Evolutionary conservation across 1,140 invertebrate species (phyloP).

Genomic region (Elymnias hypermnestra): DNA sequence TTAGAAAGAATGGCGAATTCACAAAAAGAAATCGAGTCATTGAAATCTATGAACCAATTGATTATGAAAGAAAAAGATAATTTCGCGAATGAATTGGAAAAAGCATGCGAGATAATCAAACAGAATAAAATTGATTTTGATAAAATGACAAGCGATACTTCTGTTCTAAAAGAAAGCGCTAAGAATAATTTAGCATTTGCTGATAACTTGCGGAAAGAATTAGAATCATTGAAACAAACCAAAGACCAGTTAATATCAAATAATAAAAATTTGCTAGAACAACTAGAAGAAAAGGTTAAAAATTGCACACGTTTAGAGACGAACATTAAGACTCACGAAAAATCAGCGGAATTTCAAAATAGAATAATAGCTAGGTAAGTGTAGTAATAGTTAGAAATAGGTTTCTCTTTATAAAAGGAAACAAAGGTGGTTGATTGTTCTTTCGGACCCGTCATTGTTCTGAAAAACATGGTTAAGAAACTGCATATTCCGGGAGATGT

Average conservation of each 20-base stretch:
- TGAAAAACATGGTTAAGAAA: too few species aligned
- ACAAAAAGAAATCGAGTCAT: slow-evolving; percentile 32
- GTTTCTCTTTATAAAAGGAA: too few species aligned
- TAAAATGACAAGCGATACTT: slow-evolving; percentile 43
- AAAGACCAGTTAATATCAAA: neutral
- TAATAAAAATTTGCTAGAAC: slow-evolving; percentile 26
- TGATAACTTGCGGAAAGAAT: slow-evolving; percentile 41
- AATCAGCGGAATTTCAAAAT: slow-evolving; percentile 56
- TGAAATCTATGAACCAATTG: slow-evolving; percentile 43
- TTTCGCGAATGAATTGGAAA: slow-evolving; percentile 32
- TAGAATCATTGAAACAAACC: slow-evolving; percentile 34
- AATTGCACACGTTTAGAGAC: slow-evolving; percentile 44
- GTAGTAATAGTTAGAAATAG: too few species aligned
- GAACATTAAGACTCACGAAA: slow-evolving; percentile 63
- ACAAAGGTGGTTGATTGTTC: too few species aligned
- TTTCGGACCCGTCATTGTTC: too few species aligned
- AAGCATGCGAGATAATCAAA: slow-evolving; percentile 35
- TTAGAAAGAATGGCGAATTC: slow-evolving; percentile 15
- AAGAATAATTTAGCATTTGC: slow-evolving; percentile 36
- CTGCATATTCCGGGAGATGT: too few species aligned
- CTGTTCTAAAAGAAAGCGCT: slow-evolving; percentile 39
- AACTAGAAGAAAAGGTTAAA: slow-evolving; percentile 38
- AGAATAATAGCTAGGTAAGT: slow-evolving; percentile 56
- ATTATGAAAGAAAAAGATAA: slow-evolving; percentile 47
- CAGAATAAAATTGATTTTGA: slow-evolving; percentile 44